Evolutionary conservation across 2,888 invertebrate genomes (phyloP).

Genomic region (Coenonympha glycerion): DNA sequence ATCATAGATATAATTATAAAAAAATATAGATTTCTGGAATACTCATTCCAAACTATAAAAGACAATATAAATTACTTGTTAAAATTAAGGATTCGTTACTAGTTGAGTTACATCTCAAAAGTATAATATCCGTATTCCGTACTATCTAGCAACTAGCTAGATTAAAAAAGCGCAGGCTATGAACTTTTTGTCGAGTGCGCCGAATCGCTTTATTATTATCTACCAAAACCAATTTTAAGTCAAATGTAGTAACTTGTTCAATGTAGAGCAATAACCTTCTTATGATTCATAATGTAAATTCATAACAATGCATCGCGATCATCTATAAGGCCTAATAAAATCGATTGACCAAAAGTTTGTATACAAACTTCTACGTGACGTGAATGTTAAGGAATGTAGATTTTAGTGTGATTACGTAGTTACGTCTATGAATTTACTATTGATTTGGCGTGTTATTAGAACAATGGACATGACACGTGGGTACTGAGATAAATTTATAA

Average conservation of each 20-base stretch:
- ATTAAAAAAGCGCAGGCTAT: no score
- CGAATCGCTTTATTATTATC: background rate
- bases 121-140: no score
- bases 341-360: slow-evolving; percentile 1
- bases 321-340: background rate
- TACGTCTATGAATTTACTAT: background rate
- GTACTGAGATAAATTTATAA: no score
- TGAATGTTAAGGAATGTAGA: background rate
- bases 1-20: no score
- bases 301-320: slow-evolving; percentile 4
- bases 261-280: background rate
- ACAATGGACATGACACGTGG: no score
- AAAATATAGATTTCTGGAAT: no score
- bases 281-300: background rate
- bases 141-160: no score
- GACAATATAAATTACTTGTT: no score
- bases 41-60: no score
- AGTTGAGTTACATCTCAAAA: no score
- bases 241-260: background rate
- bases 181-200: no score
- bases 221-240: background rate
- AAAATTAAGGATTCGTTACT: no score
- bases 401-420: background rate
- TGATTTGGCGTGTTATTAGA: background rate
- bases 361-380: background rate